Percentiles rank a stretch among this genome's conserved stretches.
phyloP scores from a whole-genome alignment of 1,140 invertebrate genomes.

The Matsumurasca onukii region DNA sequence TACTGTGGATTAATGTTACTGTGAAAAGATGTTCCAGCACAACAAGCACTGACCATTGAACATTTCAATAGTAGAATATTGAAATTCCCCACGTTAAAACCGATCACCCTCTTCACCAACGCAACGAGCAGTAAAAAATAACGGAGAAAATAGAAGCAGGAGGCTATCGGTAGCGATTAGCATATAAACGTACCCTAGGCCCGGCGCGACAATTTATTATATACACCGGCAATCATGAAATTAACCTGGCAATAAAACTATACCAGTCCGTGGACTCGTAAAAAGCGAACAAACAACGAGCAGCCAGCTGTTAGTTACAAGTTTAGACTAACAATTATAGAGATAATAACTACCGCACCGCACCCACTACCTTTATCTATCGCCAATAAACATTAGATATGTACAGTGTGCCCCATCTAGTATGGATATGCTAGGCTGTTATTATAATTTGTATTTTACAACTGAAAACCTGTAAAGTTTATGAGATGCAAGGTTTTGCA shows the following conservation, averaged over 20 bases:
- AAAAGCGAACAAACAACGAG: constrained; percentile 22
- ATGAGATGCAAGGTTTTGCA: too few relatives aligned
- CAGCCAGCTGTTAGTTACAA: constrained; percentile 1
- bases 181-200: constrained; percentile 14
- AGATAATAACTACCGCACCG: neutral
- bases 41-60: too few relatives aligned
- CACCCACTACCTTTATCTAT: neutral
- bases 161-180: too few relatives aligned
- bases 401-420: neutral
- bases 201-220: constrained; percentile 18
- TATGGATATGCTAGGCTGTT: neutral
- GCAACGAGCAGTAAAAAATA: too few relatives aligned
- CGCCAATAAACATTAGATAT: constrained; percentile 22
- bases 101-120: too few relatives aligned
- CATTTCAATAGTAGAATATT: too few relatives aligned
- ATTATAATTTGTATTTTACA: too few relatives aligned
- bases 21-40: too few relatives aligned
- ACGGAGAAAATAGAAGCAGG: too few relatives aligned
- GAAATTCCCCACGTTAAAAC: too few relatives aligned
- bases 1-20: too few relatives aligned
- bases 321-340: constrained; percentile 17
- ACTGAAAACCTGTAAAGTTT: too few relatives aligned
- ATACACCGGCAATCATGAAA: constrained; percentile 24
- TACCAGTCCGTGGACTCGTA: neutral
- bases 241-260: constrained; percentile 24